Evolutionary conservation across 2,797 vertebrate genomes (phyloP).

Genomic region (Rallus crepitans): DNA sequence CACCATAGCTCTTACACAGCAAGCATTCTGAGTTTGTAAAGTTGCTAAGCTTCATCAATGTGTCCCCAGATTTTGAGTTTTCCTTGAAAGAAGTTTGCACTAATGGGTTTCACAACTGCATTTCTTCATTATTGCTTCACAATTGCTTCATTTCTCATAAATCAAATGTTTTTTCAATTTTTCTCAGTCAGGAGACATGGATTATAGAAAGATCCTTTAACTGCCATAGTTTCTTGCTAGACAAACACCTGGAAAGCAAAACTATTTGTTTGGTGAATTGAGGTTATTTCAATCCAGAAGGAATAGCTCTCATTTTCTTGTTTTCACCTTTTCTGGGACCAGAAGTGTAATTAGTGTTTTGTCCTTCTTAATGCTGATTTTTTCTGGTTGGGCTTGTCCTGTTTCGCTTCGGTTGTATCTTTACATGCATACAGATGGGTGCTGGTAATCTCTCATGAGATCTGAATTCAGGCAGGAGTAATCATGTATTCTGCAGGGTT

Average conservation of each 20-base stretch:
- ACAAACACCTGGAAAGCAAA: neutral
- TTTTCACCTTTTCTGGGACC: neutral
- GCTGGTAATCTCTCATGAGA: neutral
- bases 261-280: neutral
- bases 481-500: neutral
- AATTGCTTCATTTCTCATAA: neutral
- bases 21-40: neutral
- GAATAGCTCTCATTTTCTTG: neutral
- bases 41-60: neutral
- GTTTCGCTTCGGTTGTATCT: neutral
- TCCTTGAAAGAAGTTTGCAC: constrained; percentile 5
- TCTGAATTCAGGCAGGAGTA: neutral
- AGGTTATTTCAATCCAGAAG: neutral
- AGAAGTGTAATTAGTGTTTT: neutral
- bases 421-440: neutral
- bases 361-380: neutral
- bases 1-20: neutral
- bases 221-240: neutral
- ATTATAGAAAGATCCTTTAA: neutral
- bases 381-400: neutral
- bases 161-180: constrained; percentile 43
- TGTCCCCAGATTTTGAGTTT: neutral
- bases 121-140: neutral
- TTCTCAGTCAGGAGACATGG: neutral
- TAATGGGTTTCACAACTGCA: constrained; percentile 40